Evolutionary conservation across 2,888 invertebrate genomes (phyloP).

Genomic region (Synanthedon formicaeformis): DNA sequence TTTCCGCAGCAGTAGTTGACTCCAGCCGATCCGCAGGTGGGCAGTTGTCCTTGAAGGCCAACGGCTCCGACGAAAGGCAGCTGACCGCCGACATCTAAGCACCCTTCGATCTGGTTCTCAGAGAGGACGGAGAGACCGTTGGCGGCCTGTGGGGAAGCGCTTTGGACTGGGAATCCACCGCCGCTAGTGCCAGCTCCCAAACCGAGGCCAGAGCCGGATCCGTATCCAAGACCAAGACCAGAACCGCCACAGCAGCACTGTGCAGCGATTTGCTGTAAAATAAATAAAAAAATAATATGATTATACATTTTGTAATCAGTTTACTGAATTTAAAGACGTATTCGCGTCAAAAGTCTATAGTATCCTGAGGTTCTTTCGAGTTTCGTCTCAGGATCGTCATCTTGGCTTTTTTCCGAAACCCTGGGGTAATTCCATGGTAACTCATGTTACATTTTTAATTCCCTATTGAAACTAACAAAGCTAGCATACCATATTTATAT

Average conservation of each 20-base stretch:
- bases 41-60: slow-evolving; percentile 20
- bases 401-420: no score
- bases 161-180: slow-evolving; percentile 21
- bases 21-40: slow-evolving; percentile 21
- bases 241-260: neutral
- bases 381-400: no score
- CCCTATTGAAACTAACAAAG: no score
- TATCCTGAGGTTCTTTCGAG: no score
- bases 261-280: neutral
- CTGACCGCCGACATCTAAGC: slow-evolving; percentile 23
- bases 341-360: no score
- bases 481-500: no score
- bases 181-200: slow-evolving; percentile 18
- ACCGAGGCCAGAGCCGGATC: slow-evolving; percentile 2
- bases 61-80: slow-evolving; percentile 33
- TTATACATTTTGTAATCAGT: neutral
- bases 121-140: slow-evolving; percentile 25
- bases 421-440: no score
- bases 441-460: no score
- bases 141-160: slow-evolving; percentile 23
- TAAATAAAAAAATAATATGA: neutral
- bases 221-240: neutral
- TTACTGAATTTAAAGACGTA: no score
- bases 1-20: slow-evolving; percentile 21
- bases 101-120: slow-evolving; percentile 26